Base-by-base conservation (phyloP, 2,888 invertebrate species). In the Dasysyrphus tricinctus region DNA sequence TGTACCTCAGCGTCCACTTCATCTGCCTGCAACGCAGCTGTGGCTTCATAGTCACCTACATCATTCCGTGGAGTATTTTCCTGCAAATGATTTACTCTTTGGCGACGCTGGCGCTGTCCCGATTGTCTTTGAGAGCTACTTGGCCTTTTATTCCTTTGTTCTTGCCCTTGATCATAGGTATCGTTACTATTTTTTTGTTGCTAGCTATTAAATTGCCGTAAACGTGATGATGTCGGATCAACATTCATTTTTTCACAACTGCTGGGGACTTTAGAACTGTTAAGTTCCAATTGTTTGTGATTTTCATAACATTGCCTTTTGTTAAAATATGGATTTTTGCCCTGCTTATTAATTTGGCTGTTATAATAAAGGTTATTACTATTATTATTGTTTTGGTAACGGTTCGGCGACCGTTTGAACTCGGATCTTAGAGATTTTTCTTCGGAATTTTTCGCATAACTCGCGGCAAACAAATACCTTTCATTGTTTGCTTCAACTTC, bases 71-170 rank as follows among this genome's bases (percentile, higher is more conserved):
- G 24, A 14, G 49, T 8, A 67, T 76, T 76, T 37, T 78, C 49
- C 47, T 88, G 61, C 34, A 75, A 34, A 49, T 78, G 51, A 49
- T 88, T 88, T 14, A 88, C 42, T 79, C 79, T 82, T 61, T 81
- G 77, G 3, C 61, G 76, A 67, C n/a, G n/a, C n/a, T n/a, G n/a
- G n/a, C 74, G 87, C 51, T 79, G 77, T 19, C 74, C 80, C 8
- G 76, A 69, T 16, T 49, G 67, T 49, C 74, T 75, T 57, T 63
- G 75, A 16, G 69, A 61, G 61, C n/a, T n/a, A n/a, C n/a, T n/a
- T n/a, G n/a, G n/a, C n/a, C n/a, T n/a, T n/a, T n/a, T n/a, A n/a
- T n/a, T n/a, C n/a, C n/a, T n/a, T n/a, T n/a, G 65, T 67, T 39
- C 76, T 77, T 11, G 39, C 14, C 39, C 7, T 39, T 39, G 0